A percentile compares a stretch with the other conserved stretches of the same genome.
These are phyloP conservation scores for Bellardia pandia DNA, from an alignment of 2,888 invertebrate species.

Conservation along the genomic window DNA sequence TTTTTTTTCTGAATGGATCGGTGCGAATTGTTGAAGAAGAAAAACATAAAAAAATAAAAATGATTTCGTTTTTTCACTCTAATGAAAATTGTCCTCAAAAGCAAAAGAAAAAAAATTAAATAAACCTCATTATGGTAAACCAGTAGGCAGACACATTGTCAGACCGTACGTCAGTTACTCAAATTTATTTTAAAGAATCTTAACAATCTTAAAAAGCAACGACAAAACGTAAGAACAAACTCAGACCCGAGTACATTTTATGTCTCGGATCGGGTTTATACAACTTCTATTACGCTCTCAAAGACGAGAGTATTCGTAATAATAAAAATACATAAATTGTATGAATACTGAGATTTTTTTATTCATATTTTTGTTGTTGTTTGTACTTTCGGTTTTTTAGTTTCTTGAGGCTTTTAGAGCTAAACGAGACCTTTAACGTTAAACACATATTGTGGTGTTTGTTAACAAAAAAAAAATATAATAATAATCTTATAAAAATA, in stretches of 20 bases:
- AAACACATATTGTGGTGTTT: constrained; percentile 40
- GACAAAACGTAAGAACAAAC: constrained; percentile 14
- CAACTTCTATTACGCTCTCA: constrained; percentile 54
- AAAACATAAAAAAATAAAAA: neutral
- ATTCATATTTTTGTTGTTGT: constrained; percentile 40
- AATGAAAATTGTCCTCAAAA: constrained; percentile 46
- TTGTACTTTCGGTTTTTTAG: constrained; percentile 51
- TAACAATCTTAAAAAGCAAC: neutral
- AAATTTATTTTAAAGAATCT: constrained; percentile 38
- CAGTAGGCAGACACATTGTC: constrained; percentile 31
- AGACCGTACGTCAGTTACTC: constrained; percentile 18
- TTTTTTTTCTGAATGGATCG: constrained; percentile 20
- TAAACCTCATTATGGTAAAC: constrained; percentile 17
- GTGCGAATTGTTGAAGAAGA: constrained; percentile 31
- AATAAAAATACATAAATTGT: constrained; percentile 21
- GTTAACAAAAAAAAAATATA: constrained; percentile 45
- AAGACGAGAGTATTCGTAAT: constrained; percentile 30
- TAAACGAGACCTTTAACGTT: constrained; percentile 67
- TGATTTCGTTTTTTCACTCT: constrained; percentile 60
- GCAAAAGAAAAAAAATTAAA: neutral
- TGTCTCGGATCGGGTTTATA: constrained; percentile 40
- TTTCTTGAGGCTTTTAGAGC: constrained; percentile 67
- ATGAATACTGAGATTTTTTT: constrained; percentile 56
- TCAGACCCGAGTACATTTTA: constrained; percentile 24
- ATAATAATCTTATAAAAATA: constrained; percentile 53